Conservation (phyloP, 2,888 invertebrate species). For the Portevinia maculata region DNA sequence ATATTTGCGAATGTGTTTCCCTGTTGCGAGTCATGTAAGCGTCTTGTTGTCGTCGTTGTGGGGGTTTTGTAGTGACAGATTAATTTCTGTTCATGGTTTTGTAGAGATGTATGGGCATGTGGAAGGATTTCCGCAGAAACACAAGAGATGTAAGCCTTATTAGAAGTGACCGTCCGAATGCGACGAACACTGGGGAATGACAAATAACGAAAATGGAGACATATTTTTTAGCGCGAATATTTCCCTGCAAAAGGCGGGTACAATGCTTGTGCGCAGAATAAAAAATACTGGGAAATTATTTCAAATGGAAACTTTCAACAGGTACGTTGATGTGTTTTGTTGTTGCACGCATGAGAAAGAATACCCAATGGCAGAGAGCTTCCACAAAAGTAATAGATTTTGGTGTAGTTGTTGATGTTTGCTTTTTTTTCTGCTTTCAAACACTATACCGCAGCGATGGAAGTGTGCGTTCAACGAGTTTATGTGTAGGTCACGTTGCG, state of each 20-base stretch:
- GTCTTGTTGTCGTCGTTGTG: conserved; percentile 27
- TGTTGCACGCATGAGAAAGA: conserved; percentile 67
- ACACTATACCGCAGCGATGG: conserved; percentile 27
- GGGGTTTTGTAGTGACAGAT: conserved; percentile 41
- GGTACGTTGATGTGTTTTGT: conserved; percentile 60
- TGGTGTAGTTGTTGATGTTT: conserved; percentile 24
- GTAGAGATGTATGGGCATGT: conserved; percentile 20
- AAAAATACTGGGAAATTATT: conserved; percentile 65
- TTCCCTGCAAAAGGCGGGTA: conserved; percentile 68
- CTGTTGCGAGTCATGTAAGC: conserved; percentile 38
- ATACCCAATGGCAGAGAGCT: conserved; percentile 71
- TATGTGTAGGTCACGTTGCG: conserved; percentile 48
- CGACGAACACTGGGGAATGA: conserved; percentile 40
- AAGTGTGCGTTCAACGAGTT: conserved; percentile 48
- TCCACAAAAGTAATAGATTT: conserved; percentile 64
- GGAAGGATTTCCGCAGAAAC: conserved; percentile 18
- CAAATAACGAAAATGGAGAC: conserved; percentile 48
- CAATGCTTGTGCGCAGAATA: conserved; percentile 67
- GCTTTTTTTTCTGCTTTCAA: background rate
- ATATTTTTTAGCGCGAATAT: conserved; percentile 18
- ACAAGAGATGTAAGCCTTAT: background rate
- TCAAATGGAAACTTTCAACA: conserved; percentile 55
- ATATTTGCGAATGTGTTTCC: conserved; percentile 47
- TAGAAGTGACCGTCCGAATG: conserved; percentile 39
- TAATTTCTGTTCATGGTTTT: conserved; percentile 41